Base-by-base conservation (phyloP, 2,113 vertebrate species). In the Malurus cyaneus region DNA sequence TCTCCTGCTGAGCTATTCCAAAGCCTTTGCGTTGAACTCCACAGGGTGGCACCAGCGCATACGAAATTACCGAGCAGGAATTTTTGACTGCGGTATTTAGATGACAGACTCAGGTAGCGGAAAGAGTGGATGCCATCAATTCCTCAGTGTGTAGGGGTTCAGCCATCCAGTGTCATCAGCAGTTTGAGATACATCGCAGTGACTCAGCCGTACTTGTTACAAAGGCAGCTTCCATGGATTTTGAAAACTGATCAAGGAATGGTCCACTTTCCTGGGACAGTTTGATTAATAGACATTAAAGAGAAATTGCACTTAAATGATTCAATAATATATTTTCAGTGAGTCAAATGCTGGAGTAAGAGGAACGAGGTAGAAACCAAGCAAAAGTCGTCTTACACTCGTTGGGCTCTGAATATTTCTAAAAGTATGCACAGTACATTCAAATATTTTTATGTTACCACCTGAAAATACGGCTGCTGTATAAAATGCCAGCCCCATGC, bases 381-480 rank as follows among this genome's bases (percentile, higher is more conserved):
- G 8, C 0, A 2, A 76, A 76, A 14, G 8, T 23, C 2, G 9
- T n/a, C 44, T 34, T 29, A 18, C 12, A 42, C 11, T 34, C 0
- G 0, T 23, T 59, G 52, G 14, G 10, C 39, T 74, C 17, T 31
- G 14, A 66, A 73, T 46, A 47, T 49, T 96, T 84, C 62, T 72
- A 82, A 29, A 10, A 70, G 10, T 36, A 16, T 17, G 18, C 36
- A 21, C 41, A 53, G 2, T 41, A 46, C 4, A 1, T 41, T 62
- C 46, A 83, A 62, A 39, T 39, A 39, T 39, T 39, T 39, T 39
- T 94, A 81, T 65, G 44, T 89, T 86, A 72, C 83, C 77, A n/a
- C 72, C 62, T 86, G 69, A 56, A 89, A 96, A 80, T 65, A 72
- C 73, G 81, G 59, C 83, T 97, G 91, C 71, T 93, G 46, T 80